phyloP scores from a whole-genome alignment of 2,888 invertebrate genomes.

The Pimpla rufipes region DNA sequence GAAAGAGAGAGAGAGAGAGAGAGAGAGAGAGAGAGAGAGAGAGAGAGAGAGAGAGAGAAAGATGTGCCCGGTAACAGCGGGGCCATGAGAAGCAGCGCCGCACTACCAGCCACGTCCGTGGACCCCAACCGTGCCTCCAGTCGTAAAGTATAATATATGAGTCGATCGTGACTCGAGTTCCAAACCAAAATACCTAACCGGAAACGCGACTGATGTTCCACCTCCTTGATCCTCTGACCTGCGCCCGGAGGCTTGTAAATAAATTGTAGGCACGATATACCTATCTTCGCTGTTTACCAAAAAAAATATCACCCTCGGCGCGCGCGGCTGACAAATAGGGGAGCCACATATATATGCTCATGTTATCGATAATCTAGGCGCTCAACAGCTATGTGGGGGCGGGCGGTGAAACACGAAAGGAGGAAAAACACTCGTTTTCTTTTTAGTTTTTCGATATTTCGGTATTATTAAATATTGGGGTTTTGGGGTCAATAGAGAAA shows the following conservation, averaged over 20 bases:
- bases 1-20: slow-evolving; percentile 21
- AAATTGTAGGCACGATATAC: slow-evolving; percentile 22
- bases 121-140: slow-evolving; percentile 45
- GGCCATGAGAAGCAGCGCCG: slow-evolving; percentile 50
- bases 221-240: slow-evolving; percentile 57
- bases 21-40: slow-evolving; percentile 24
- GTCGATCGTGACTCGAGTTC: slow-evolving; percentile 68
- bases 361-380: neutral
- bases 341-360: neutral
- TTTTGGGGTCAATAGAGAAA: no score
- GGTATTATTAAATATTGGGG: no score
- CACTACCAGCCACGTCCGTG: slow-evolving; percentile 52
- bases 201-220: slow-evolving; percentile 59
- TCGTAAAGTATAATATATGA: slow-evolving; percentile 70
- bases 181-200: slow-evolving; percentile 52
- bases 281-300: slow-evolving; percentile 10
- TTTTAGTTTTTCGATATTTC: neutral
- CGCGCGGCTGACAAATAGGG: neutral
- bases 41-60: neutral
- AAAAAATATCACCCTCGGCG: neutral
- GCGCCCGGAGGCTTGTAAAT: slow-evolving; percentile 27
- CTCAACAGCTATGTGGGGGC: neutral
- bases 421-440: neutral
- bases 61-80: slow-evolving; percentile 42
- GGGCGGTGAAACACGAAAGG: neutral